phyloP scores from a whole-genome alignment of 2,888 invertebrate species.

The Didymodactylos carnosus region DNA sequence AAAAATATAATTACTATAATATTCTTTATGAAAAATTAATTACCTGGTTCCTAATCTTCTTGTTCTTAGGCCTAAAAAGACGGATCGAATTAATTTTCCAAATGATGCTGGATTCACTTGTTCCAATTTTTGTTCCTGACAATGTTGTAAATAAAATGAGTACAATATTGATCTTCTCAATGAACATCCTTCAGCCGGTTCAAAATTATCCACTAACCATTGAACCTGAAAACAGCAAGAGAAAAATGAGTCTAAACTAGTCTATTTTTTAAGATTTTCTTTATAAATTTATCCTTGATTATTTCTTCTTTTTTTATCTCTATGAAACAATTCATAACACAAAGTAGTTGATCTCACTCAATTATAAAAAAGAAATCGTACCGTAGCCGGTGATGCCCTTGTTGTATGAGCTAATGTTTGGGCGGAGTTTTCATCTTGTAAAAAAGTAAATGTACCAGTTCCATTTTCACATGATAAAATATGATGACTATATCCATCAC shows the following conservation, averaged over 20 bases:
- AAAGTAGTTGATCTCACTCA: background rate
- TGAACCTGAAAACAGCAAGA: background rate
- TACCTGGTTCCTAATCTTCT: slow-evolving; percentile 73
- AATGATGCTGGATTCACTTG: slow-evolving; percentile 98
- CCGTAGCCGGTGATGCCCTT: slow-evolving; percentile 71
- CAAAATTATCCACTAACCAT: slow-evolving; percentile 92
- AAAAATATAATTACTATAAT: too few species aligned
- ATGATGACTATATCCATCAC: slow-evolving; percentile 17
- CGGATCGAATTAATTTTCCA: slow-evolving; percentile 91
- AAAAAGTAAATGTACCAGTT: too few species aligned
- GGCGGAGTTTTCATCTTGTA: slow-evolving; percentile 36
- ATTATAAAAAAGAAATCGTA: too few species aligned
- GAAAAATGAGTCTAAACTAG: background rate
- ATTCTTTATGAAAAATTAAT: too few species aligned
- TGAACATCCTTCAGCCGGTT: slow-evolving; percentile 82
- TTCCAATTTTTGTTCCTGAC: slow-evolving; percentile 63
- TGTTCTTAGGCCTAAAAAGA: slow-evolving; percentile 83
- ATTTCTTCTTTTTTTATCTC: too few species aligned
- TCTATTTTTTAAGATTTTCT: background rate
- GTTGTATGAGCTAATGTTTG: slow-evolving; percentile 53
- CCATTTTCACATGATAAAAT: slow-evolving; percentile 45
- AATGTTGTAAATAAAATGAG: slow-evolving; percentile 87
- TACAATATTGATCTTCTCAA: slow-evolving; percentile 82
- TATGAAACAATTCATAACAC: too few species aligned
- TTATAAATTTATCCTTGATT: too few species aligned